A percentile compares a stretch with the other conserved stretches of the same genome.
Conservation (phyloP, 2,113 vertebrate species). For the Antechinus stuartii region DNA sequence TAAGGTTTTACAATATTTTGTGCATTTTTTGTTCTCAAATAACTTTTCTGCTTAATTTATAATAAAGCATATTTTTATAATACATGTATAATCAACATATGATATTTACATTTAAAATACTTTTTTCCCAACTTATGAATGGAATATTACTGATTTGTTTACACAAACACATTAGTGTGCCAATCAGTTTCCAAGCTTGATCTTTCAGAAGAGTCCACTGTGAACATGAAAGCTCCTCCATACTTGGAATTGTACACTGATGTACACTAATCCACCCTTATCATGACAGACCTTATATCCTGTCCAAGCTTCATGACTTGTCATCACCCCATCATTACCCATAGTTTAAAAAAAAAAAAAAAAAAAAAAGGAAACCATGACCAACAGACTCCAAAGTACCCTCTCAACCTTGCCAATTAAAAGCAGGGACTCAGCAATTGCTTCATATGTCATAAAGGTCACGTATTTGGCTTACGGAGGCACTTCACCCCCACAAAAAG, state of each 20-base stretch:
- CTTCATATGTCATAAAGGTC: slow-evolving; percentile 43
- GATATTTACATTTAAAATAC: slow-evolving; percentile 8
- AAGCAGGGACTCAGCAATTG: slow-evolving; percentile 65
- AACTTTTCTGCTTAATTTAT: background rate
- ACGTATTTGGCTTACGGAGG: slow-evolving; percentile 52
- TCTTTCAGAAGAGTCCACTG: slow-evolving; percentile 52
- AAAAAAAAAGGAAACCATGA: slow-evolving; percentile 56
- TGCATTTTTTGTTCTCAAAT: background rate
- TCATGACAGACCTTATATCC: slow-evolving; percentile 63
- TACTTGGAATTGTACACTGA: slow-evolving; percentile 70
- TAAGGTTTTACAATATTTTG: slow-evolving; percentile 2
- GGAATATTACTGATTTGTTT: background rate
- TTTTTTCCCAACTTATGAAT: background rate
- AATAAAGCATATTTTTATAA: background rate
- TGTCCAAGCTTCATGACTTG: slow-evolving; percentile 72
- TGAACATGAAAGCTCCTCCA: slow-evolving; percentile 57
- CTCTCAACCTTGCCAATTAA: slow-evolving; percentile 79
- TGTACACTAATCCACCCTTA: slow-evolving; percentile 72
- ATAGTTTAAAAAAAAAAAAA: slow-evolving; percentile 50
- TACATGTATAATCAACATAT: background rate
- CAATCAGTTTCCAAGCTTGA: slow-evolving; percentile 12
- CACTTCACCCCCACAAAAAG: slow-evolving; percentile 29
- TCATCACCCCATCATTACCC: slow-evolving; percentile 77
- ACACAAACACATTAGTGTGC: slow-evolving; percentile 56
- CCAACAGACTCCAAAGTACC: slow-evolving; percentile 47